phyloP scores from a whole-genome alignment of 64 coral and sea anemone genomes.

The Stylophora pistillata region DNA sequence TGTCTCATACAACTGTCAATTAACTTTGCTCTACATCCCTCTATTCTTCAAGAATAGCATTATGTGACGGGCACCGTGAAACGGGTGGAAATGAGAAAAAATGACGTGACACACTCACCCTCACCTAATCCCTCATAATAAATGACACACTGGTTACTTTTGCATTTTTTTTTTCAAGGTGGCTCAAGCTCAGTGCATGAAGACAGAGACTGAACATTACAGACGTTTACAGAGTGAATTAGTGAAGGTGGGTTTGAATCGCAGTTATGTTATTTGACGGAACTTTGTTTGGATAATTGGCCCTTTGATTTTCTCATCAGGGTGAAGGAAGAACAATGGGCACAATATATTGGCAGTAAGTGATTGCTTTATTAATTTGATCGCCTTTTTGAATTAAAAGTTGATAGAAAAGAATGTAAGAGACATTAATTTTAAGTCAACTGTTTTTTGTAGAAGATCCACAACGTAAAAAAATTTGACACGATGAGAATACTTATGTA shows the following conservation, averaged over 20 bases:
- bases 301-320: constrained; percentile 25
- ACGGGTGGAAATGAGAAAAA: no score
- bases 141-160: neutral
- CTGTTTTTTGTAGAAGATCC: no score
- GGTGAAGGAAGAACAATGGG: constrained; percentile 96
- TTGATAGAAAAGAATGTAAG: neutral
- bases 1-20: no score
- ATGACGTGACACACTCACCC: no score
- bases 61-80: no score
- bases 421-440: no score
- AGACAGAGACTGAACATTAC: constrained; percentile 94
- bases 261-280: neutral
- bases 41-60: no score
- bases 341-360: constrained; percentile 99
- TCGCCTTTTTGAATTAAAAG: neutral
- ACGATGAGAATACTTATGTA: no score
- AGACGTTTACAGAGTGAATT: constrained; percentile 87
- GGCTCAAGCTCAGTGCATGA: constrained; percentile 90
- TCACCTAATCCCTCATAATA: no score
- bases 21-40: no score
- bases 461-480: no score
- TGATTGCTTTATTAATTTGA: constrained; percentile 6
- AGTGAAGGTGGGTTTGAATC: constrained; percentile 42
- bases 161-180: constrained; percentile 34
- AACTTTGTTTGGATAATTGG: no score